Base-by-base conservation (phyloP, 2,113 vertebrate species). In the Poeciliopsis prolifica region DNA sequence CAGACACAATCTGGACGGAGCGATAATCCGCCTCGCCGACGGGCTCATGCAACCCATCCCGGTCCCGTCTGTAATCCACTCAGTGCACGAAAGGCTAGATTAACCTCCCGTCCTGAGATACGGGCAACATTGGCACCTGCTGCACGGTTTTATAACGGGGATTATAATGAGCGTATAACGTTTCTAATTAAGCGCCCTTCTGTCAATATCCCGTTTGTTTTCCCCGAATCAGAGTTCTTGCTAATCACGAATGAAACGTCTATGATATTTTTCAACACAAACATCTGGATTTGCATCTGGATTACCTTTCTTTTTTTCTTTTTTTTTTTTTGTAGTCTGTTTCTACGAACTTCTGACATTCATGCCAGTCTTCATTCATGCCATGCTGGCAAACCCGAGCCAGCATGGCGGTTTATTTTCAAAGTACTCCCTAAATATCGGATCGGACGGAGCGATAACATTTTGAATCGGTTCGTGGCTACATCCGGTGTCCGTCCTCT, bases 1-100 rank as follows among this genome's bases (percentile, higher is more conserved):
- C 87, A 86, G 84, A 79, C 76, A 72, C 86, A 91, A 86, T 91
- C 88, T 90, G 87, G 74, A 60, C 17, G 75, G 70, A 67, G 70
- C 65, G 65, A 51, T 92, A 92, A 92, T 92, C 91, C 83, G 68
- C 5, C 30, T 62, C 29, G 5, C 67, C 74, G 79, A 84, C 85
- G 8, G 74, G 79, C 86, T 64, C 86, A 62, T 67, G 66, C 78
- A 83, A 81, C 81, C 88, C 82, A 84, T 81, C 81, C 73, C 78
- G 83, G 81, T 70, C 70, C 75, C 75, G 83, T 87, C 80, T 87
- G 82, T 89, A 91, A 91, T 90, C 90, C 77, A 88, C 83, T 86
- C 81, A 24, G 79, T 81, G 88, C 85, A 89, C 65, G 77, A 81
- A 83, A 77, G 81, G 61, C 69, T 62, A 87, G 90, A 92, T 93